These are phyloP conservation scores for Diadophis punctatus DNA, from an alignment of 2,113 vertebrate species.

Conservation along the genomic window DNA sequence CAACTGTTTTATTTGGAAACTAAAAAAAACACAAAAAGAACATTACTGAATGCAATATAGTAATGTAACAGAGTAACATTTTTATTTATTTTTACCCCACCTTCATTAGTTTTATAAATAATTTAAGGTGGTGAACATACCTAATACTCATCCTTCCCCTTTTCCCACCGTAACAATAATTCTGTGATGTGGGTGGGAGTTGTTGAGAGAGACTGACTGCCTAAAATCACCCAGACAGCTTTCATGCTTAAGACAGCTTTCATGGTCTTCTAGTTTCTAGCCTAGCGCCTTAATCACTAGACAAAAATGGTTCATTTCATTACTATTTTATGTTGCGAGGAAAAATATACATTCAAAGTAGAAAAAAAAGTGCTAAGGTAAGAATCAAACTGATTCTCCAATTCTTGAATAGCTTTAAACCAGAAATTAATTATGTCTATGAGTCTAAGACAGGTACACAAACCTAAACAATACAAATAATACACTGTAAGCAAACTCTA, in stretches of 20 bases:
- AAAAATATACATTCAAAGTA: background rate
- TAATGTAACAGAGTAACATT: background rate
- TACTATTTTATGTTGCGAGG: background rate
- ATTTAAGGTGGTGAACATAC: background rate
- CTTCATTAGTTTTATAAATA: background rate
- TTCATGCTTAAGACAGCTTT: background rate
- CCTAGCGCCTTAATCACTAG: background rate
- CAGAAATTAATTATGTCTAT: constrained; percentile 1
- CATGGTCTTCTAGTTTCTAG: background rate
- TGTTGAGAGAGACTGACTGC: background rate
- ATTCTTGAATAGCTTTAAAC: background rate
- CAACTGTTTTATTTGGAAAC: constrained; percentile 97
- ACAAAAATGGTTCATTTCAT: background rate
- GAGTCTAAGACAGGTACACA: background rate
- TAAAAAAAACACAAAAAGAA: constrained; percentile 56
- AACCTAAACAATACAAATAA: background rate
- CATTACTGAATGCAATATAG: background rate
- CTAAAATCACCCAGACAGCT: background rate
- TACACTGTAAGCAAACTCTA: background rate
- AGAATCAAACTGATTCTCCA: constrained; percentile 7
- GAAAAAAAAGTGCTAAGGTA: background rate
- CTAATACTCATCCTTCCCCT: background rate
- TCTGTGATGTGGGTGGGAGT: background rate
- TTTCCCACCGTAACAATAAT: background rate
- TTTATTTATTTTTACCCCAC: background rate